phyloP scores from a whole-genome alignment of 2,113 vertebrate genomes.

The Poicephalus gulielmi region DNA sequence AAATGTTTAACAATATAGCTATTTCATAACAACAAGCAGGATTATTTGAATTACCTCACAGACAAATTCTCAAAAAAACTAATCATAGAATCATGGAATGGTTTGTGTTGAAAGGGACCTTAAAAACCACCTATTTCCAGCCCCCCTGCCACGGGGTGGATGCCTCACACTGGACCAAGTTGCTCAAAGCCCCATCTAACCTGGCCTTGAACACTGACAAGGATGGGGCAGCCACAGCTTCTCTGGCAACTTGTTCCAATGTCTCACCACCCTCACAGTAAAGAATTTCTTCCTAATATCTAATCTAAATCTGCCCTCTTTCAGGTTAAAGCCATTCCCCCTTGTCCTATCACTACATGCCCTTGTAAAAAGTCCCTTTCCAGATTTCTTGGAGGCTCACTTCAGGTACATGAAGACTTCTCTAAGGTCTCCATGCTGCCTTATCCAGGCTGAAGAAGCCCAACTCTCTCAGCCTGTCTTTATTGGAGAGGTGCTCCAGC shows the following conservation, averaged over 20 bases:
- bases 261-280: neutral
- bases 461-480: neutral
- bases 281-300: neutral
- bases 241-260: neutral
- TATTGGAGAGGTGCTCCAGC: neutral
- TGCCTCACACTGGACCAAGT: neutral
- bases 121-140: neutral
- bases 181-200: neutral
- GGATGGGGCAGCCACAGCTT: neutral
- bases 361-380: neutral
- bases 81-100: neutral
- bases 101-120: neutral
- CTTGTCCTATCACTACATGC: neutral
- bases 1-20: neutral
- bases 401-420: neutral
- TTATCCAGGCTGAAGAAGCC: neutral
- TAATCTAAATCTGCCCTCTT: neutral
- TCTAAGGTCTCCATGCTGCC: neutral
- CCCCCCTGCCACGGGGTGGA: neutral
- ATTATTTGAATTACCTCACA: neutral
- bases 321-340: neutral
- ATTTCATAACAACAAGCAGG: neutral
- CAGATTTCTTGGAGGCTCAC: neutral
- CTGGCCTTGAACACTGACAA: neutral
- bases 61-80: neutral